Evolutionary conservation across 2,797 vertebrate genomes (phyloP).

Genomic region (Hephaestus fuliginosus): DNA sequence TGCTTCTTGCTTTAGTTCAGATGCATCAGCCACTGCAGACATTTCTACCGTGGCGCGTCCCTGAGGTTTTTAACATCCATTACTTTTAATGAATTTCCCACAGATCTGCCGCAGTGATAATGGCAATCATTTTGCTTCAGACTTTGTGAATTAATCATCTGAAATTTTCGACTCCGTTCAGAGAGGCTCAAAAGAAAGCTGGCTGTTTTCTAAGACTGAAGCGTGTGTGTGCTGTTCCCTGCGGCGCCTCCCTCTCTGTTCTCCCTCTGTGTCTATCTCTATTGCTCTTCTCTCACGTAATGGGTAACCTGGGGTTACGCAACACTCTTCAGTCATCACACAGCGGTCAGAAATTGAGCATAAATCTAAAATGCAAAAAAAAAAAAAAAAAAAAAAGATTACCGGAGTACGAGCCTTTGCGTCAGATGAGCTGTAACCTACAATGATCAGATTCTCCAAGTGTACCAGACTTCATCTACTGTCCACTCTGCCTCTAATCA

Average conservation of each 20-base stretch:
- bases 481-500: conserved; percentile 42
- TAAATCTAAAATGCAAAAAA: conserved; percentile 26
- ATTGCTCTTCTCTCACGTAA: conserved; percentile 46
- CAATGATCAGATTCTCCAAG: background rate
- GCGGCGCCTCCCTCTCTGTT: conserved; percentile 27
- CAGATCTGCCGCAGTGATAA: conserved; percentile 53
- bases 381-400: conserved; percentile 24
- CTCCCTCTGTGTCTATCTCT: conserved; percentile 11
- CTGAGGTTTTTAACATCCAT: conserved; percentile 58
- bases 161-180: conserved; percentile 49
- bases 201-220: conserved; percentile 19
- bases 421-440: conserved; percentile 12
- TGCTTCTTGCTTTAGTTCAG: background rate
- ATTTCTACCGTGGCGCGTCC: conserved; percentile 10
- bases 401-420: background rate
- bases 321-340: conserved; percentile 18
- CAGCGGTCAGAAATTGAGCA: conserved; percentile 35
- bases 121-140: conserved; percentile 58
- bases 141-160: conserved; percentile 70
- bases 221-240: conserved; percentile 38
- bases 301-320: conserved; percentile 18
- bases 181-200: conserved; percentile 37
- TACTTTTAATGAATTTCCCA: conserved; percentile 63
- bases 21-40: background rate
- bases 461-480: conserved; percentile 32